Evolutionary conservation across 1,140 invertebrate genomes (phyloP), one percentile per base, ranked within the genome.

Genomic region (Zaprionus davidi): DNA sequence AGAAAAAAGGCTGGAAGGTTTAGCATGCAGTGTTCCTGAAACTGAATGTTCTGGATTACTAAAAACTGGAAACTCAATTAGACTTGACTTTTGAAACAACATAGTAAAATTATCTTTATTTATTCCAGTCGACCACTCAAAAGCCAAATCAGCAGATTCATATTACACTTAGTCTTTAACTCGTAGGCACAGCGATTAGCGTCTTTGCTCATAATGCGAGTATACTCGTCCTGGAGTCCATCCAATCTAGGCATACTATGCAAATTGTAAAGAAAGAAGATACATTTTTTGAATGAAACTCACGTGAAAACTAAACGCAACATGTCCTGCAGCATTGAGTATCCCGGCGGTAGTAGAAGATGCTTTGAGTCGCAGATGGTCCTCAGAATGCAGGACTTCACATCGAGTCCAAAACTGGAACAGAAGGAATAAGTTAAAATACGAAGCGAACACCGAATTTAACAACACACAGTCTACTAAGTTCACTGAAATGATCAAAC

Each of bases 271-370:
- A 55, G 46, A 24, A 24, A 51, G 20, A 9, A 0, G 11, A 2
- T 31, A 34, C 53, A 20, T 26, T 6, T 20, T 38, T 56, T 38
- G 41, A 28, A 15, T 31, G 44, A 2, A 20, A 86, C 91, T 78
- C 20, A 92, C 91, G 84, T 86, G 2, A 92, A 91, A 3, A 92
- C 63, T 7, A 92, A 63, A 0, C 91, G 71, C 1, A 92, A 20
- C 75, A 92, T 90, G 53, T 92, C 91, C 24, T 92, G 91, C 6
- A 90, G 24, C 84, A 92, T 86, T 17, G 91, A 92, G 22, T 92
- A 92, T 3, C 91, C 91, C 5, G 85, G 85, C 1, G 91, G 91
- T 38, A 92, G n/a, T 5, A 92, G 31, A 15, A 91, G 73, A 6
- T 76, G 72, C 36, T 92, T 92, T 4, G 78, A 71, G 7, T 91